Evolutionary conservation across 2,113 vertebrate genomes (phyloP).

Genomic region (Sporophila hypoxantha): DNA sequence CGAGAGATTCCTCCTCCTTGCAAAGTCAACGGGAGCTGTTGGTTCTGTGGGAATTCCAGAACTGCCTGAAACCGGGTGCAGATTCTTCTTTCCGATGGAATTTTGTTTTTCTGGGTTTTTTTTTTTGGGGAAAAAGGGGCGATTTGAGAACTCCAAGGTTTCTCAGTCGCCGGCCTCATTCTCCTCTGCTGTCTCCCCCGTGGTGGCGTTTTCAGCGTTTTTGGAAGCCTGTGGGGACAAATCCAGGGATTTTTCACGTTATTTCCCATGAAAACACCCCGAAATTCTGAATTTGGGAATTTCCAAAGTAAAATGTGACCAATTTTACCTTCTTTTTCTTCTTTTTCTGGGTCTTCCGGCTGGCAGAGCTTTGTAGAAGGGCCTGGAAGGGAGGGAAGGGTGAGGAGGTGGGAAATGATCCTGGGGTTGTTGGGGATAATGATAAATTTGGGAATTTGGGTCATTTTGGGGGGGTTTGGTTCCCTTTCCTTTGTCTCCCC

Average conservation of each 20-base stretch:
- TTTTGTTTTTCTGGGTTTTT: background rate
- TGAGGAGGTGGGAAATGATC: background rate
- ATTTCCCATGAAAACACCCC: rapidly evolving
- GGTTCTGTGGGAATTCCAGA: background rate
- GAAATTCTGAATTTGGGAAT: rapidly evolving
- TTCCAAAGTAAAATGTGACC: rapidly evolving
- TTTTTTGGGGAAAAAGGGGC: background rate
- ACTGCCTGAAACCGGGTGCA: background rate
- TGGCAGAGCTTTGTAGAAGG: slow-evolving; percentile 93
- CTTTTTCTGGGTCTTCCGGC: slow-evolving; percentile 96
- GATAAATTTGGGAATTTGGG: background rate
- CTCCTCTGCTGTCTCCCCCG: slow-evolving; percentile 83
- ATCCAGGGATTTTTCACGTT: background rate
- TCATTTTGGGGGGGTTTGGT: background rate
- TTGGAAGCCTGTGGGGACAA: slow-evolving; percentile 81
- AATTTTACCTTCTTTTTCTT: slow-evolving; percentile 95
- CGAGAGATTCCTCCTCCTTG: background rate
- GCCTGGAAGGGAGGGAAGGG: slow-evolving; percentile 66
- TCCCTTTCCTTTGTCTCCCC: background rate
- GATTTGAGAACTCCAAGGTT: background rate
- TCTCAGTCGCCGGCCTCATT: slow-evolving; percentile 87
- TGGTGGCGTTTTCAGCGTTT: slow-evolving; percentile 87
- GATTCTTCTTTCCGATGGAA: background rate
- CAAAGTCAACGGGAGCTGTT: background rate
- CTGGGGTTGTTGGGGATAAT: background rate